A percentile compares a stretch with the other conserved stretches of the same genome.
Conservation (phyloP, 2,797 vertebrate species). For the Cygnus olor region DNA sequence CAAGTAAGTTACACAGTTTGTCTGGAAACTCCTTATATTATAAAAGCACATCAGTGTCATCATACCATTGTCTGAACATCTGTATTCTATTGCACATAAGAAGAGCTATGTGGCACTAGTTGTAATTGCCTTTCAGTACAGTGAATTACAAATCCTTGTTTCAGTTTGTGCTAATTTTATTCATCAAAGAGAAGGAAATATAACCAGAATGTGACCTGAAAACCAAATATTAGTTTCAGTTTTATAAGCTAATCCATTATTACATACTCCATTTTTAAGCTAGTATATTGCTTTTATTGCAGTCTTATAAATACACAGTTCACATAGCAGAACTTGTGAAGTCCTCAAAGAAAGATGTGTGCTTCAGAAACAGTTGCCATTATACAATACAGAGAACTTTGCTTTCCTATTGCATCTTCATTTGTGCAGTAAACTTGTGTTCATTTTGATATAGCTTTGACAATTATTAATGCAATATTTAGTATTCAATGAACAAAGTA, state of each 20-base stretch:
- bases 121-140: background rate
- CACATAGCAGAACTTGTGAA: background rate
- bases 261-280: background rate
- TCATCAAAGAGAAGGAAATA: background rate
- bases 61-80: fast-evolving
- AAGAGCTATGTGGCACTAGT: background rate
- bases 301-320: background rate
- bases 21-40: fast-evolving
- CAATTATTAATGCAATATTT: background rate
- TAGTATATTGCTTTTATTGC: background rate
- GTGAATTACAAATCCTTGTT: background rate
- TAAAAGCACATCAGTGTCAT: fast-evolving
- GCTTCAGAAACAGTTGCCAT: background rate
- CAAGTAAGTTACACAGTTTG: constrained; percentile 72
- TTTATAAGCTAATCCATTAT: background rate
- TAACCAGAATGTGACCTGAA: background rate
- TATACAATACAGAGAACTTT: background rate
- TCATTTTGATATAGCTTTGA: background rate
- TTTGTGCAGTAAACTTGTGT: background rate
- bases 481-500: background rate
- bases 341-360: background rate
- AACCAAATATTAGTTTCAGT: background rate
- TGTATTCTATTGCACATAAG: background rate
- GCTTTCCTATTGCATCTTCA: background rate
- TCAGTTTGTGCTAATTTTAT: background rate